Percentiles rank a stretch among this genome's conserved stretches.
Conservation (phyloP, 53 echinoderm and acorn worm species). For the Antedon mediterranea region DNA sequence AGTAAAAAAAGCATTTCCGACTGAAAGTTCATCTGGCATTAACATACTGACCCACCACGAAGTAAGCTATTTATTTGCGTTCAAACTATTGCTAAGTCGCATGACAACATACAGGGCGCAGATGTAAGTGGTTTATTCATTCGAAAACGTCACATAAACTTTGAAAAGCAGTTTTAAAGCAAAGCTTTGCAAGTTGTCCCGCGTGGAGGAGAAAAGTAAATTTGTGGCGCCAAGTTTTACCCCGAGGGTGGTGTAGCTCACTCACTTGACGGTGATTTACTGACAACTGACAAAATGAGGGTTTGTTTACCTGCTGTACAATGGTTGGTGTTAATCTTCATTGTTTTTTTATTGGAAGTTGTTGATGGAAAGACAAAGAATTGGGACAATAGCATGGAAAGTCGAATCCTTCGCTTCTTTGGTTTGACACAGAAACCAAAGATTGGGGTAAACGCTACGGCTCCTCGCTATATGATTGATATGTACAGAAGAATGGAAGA, state of each 20-base stretch:
- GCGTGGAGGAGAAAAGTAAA: background rate
- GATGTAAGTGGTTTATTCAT: background rate
- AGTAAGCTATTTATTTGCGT: background rate
- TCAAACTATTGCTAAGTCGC: background rate
- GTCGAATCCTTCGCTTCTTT: constrained; percentile 60
- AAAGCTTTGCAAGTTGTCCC: background rate
- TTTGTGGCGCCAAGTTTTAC: background rate
- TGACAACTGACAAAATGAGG: background rate
- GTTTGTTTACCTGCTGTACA: background rate
- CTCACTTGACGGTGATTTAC: no score
- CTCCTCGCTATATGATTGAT: constrained; percentile 95
- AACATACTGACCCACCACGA: background rate
- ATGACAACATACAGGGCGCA: background rate
- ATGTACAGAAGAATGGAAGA: constrained; percentile 48
- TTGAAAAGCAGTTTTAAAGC: background rate
- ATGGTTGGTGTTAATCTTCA: constrained; percentile 4
- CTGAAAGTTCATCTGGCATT: background rate
- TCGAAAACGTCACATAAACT: background rate
- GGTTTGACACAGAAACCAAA: constrained; percentile 67
- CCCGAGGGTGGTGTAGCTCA: background rate
- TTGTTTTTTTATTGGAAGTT: constrained; percentile 5
- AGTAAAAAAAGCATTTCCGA: background rate
- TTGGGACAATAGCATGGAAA: constrained; percentile 54
- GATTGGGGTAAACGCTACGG: constrained; percentile 71
- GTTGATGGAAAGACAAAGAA: constrained; percentile 16